These are phyloP conservation scores for Axinella damicornis DNA, from an alignment of 37 sponge, comb jelly and placozoan species.

Conservation along the genomic window DNA sequence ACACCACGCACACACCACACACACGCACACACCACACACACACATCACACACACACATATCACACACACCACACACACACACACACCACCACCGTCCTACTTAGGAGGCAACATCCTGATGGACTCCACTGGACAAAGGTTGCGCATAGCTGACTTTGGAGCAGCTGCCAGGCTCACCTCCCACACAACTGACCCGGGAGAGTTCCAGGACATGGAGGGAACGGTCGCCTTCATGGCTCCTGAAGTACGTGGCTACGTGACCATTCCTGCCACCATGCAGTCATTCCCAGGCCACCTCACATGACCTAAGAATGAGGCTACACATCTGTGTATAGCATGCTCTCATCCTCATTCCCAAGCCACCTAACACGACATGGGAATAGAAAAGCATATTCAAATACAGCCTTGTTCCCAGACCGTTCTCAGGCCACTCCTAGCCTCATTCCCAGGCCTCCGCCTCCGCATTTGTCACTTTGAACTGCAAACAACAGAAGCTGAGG, in stretches of 20 bases:
- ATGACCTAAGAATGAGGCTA: too few relatives aligned
- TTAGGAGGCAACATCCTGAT: conserved; percentile 88
- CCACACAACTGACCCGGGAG: conserved; percentile 73
- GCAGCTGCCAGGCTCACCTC: conserved; percentile 78
- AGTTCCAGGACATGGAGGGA: conserved; percentile 83
- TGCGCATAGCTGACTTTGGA: conserved; percentile 85
- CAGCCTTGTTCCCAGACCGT: too few relatives aligned
- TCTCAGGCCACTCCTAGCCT: neutral
- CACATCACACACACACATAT: neutral
- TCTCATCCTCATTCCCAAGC: too few relatives aligned
- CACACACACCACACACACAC: neutral
- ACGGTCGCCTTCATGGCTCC: conserved; percentile 95
- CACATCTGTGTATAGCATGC: too few relatives aligned
- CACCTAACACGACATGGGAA: too few relatives aligned
- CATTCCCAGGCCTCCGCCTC: too few relatives aligned
- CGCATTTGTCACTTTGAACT: too few relatives aligned
- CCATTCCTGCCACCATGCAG: too few relatives aligned
- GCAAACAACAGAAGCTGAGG: too few relatives aligned
- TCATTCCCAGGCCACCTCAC: too few relatives aligned
- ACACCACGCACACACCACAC: neutral
- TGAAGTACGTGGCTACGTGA: conserved; percentile 45
- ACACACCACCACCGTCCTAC: too few relatives aligned
- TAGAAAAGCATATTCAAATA: too few relatives aligned
- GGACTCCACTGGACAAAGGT: conserved; percentile 82
- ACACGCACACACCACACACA: neutral